Percentiles rank a stretch among this genome's conserved stretches.
phyloP scores from a whole-genome alignment of 2,113 vertebrate genomes.

The Mus musculus region DNA sequence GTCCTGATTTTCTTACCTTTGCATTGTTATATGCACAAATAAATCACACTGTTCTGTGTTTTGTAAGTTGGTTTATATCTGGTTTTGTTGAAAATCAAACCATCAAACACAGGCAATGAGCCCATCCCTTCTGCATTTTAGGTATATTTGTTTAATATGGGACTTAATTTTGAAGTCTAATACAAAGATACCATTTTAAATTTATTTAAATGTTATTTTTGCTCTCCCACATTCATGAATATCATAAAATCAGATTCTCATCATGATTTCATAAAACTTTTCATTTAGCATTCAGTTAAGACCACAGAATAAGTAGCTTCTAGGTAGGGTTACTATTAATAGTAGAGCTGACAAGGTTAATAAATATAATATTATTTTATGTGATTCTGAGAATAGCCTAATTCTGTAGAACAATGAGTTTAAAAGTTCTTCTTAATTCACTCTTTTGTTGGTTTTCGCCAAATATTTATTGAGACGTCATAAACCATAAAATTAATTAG shows the following conservation, averaged over 20 bases:
- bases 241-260: not conserved
- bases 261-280: not conserved
- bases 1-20: not conserved
- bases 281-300: not conserved
- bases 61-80: not conserved
- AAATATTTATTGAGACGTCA: not conserved
- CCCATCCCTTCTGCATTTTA: not conserved
- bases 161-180: not conserved
- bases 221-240: not conserved
- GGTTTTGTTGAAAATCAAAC: constrained; percentile 7
- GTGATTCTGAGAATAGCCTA: not conserved
- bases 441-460: constrained; percentile 5
- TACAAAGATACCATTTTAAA: not conserved
- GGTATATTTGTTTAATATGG: not conserved
- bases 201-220: not conserved
- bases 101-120: not conserved
- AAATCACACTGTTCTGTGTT: not conserved
- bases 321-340: not conserved
- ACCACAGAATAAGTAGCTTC: not conserved
- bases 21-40: not conserved
- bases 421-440: not conserved
- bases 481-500: not conserved
- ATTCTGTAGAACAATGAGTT: not conserved
- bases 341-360: not conserved
- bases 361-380: constrained; percentile 10